Percentiles rank a stretch among this genome's conserved stretches.
Conservation (phyloP, 2,888 invertebrate genomes). For the Ophioninae sp. region DNA sequence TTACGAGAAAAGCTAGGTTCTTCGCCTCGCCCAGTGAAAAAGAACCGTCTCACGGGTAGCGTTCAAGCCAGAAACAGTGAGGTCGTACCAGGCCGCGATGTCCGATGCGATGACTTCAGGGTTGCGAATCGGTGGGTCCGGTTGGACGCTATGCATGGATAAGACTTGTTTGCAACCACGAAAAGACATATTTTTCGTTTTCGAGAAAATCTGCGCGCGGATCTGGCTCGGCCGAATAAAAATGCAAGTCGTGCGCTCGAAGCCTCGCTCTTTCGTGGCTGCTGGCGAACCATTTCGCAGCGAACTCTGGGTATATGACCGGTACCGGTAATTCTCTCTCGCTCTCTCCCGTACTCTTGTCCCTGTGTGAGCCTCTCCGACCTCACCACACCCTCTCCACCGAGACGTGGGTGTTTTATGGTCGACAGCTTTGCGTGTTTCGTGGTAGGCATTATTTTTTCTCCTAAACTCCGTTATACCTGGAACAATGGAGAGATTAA, state of each 20-base stretch:
- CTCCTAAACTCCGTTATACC: slow-evolving; percentile 80
- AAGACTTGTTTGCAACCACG: slow-evolving; percentile 69
- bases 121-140: slow-evolving; percentile 29
- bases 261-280: slow-evolving; percentile 65
- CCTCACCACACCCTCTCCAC: slow-evolving; percentile 60
- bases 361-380: slow-evolving; percentile 51
- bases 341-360: slow-evolving; percentile 23
- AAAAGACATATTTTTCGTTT: slow-evolving; percentile 72
- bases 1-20: background rate
- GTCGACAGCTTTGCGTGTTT: slow-evolving; percentile 80
- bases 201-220: slow-evolving; percentile 77
- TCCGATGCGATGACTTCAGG: slow-evolving; percentile 29
- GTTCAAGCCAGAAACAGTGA: background rate
- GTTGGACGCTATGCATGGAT: slow-evolving; percentile 47
- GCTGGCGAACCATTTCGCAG: slow-evolving; percentile 40
- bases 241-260: slow-evolving; percentile 79
- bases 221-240: slow-evolving; percentile 78
- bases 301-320: slow-evolving; percentile 23
- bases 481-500: slow-evolving; percentile 81
- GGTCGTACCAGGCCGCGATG: slow-evolving; percentile 4
- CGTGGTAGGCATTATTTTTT: slow-evolving; percentile 80
- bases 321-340: slow-evolving; percentile 32
- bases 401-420: slow-evolving; percentile 78
- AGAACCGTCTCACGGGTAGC: slow-evolving; percentile 14
- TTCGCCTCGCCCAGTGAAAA: background rate